Evolutionary conservation across 2,888 invertebrate genomes (phyloP).

Genomic region (Apodemia mormo): DNA sequence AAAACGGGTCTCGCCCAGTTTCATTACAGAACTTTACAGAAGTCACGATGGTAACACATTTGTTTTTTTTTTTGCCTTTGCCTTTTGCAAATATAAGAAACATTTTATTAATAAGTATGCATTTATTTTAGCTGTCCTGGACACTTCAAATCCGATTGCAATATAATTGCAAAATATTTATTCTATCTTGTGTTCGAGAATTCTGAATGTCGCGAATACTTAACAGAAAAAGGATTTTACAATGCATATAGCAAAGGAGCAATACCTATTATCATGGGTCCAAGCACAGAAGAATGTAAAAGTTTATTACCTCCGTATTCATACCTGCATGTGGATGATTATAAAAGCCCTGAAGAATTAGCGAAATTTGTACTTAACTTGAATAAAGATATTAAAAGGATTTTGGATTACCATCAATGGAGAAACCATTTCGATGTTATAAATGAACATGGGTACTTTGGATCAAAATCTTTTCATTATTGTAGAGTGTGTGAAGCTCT

Average conservation of each 20-base stretch:
- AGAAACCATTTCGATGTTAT: slow-evolving; percentile 76
- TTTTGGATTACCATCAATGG: slow-evolving; percentile 81
- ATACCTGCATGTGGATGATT: slow-evolving; percentile 82
- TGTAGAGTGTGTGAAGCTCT: slow-evolving; percentile 86
- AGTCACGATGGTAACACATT: too few relatives aligned
- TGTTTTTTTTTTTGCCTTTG: too few relatives aligned
- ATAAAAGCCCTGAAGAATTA: slow-evolving; percentile 69
- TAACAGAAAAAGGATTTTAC: slow-evolving; percentile 87
- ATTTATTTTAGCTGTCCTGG: slow-evolving; percentile 82
- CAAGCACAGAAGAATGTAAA: slow-evolving; percentile 68
- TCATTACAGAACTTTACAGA: too few relatives aligned
- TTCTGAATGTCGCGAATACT: slow-evolving; percentile 85
- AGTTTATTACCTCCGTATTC: slow-evolving; percentile 83
- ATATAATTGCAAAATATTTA: slow-evolving; percentile 78
- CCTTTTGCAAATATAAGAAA: not conserved
- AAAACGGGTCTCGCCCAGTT: too few relatives aligned
- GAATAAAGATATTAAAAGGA: slow-evolving; percentile 53
- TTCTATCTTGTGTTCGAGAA: slow-evolving; percentile 88
- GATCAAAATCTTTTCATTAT: slow-evolving; percentile 80
- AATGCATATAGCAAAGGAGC: slow-evolving; percentile 83
- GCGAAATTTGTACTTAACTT: slow-evolving; percentile 77
- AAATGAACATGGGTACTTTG: slow-evolving; percentile 87
- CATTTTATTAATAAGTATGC: not conserved
- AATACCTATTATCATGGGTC: slow-evolving; percentile 85
- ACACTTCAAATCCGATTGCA: slow-evolving; percentile 83